Evolutionary conservation across 2,888 invertebrate species (phyloP), one percentile per base, ranked within the genome.

Genomic region (Diadegma fenestrale): DNA sequence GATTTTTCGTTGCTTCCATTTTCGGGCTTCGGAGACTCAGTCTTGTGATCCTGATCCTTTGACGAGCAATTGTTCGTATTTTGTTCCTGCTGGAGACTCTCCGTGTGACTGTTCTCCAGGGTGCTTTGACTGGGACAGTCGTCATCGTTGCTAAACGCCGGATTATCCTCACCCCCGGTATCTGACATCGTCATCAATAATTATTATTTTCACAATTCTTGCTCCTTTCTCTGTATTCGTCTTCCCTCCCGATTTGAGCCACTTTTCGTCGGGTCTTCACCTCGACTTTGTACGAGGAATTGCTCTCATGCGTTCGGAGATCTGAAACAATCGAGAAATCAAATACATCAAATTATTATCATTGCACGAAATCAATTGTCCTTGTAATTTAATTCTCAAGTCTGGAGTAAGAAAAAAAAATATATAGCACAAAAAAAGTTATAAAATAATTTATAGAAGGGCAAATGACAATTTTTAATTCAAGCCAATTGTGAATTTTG

Each of bases 121-220:
- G 80, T 86, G 17, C 80, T 85, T 12, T 84, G 85, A 61, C 81
- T 86, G 41, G 82, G 86, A 87, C 87, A 87, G 43, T 93, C 93
- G 58, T 93, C 92, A 77, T 93, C 93, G 85, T 89, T 90, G 87
- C 89, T 90, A 89, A 93, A 94, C 86, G 93, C 93, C 88, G 93
- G 93, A 87, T 94, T 94, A 84, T 94, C 94, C 88, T 92, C 92
- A 71, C 94, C 94, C 84, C 88, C 89, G 81, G 86, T 86, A 86
- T 90, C 90, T 89, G 92, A 90, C 92, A 92, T 92, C 84, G 88
- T 83, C 69, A 80, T 54, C 69, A 17, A 43, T 80, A 83, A 33
- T 73, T 58, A 17, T 69, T 43, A 26, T 78, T 48, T 37, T 68
- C 8, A 22, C 41, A n/a, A 17, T 63, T 41, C 1, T 54, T 41